Base-by-base conservation (phyloP, 2,888 invertebrate genomes). In the Tenthredo mesomela region DNA sequence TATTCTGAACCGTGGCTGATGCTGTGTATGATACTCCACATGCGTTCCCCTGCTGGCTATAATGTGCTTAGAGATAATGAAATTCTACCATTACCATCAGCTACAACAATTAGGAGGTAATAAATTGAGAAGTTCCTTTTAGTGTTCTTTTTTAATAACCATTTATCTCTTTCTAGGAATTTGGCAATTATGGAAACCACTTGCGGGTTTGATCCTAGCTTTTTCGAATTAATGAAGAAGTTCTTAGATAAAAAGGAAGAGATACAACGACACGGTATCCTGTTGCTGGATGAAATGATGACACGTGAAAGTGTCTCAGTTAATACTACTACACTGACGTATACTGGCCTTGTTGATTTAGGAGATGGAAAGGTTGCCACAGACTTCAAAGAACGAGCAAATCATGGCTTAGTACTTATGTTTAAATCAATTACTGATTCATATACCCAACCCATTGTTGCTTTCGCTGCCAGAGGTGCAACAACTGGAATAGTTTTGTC, bases 321-420 rank as follows among this genome's bases (percentile, higher is more conserved):
- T 21, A 71, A 84, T 67, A 47, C 75, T 25, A 84, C 80, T 71
- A 86, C 21, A 12, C 10, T 86, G 75, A 75, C 29, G 58, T 77
- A 84, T 6, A 21, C 40, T 10, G 86, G 86, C 9, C 29, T 86
- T 18, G 18, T 33, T 61, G 85, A 86, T 61, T 86, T 86, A 75
- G 84, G 85, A 15, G 61, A 54, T 80, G 43, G 84, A 37, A 33
- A 82, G 82, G 67, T 67, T 4, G 58, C 86, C 10, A 47, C 83
- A 9, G 70, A 86, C 78, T 77, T 87, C 9, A 29, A 84, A 12
- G 84, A 87, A 29, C 86, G 86, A 84, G 86, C 86, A 15, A 86
- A 86, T 54, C 86, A 87, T 47, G 86, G 75, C 9, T 43, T 50
- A 15, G 85, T 85, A 37, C 21, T 78, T 40, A 85, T 85, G 80